Evolutionary conservation across 53 echinoderm and acorn worm genomes (phyloP), one percentile per base, ranked within the genome.

Genomic region (Antedon mediterranea): DNA sequence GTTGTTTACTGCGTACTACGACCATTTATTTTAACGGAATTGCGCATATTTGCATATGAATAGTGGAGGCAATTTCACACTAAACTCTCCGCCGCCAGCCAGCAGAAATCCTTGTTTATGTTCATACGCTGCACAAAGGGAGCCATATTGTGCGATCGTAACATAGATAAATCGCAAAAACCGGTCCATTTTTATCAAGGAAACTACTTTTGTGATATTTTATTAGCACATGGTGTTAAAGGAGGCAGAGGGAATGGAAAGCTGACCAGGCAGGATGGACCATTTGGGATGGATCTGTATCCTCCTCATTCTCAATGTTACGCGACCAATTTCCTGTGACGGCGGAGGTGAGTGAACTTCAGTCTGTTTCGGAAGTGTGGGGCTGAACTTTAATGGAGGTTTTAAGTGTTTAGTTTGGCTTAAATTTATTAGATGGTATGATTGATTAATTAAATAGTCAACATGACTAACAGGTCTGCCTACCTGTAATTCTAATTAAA

Each of bases 41-140:
- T 85, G 85, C 85, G 85, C 85, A 85, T 77, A 85, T 85, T 85
- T 85, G 85, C 73, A 81, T 85, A 85, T 85, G 85, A 85, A 85
- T 85, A 41, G 85, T 57, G 2, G 14, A 57, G 57, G 57, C 57
- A 57, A 57, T 57, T 57, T 57, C 57, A 57, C 57, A 57, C 57
- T 57, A 18, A n/a, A 57, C 57, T 13, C 57, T 57, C 57, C 11
- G 57, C 57, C 57, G 57, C 57, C 57, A 57, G 57, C 57, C 57
- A 57, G 57, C 57, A 57, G 57, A 57, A 37, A 57, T 57, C 57
- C 57, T 18, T 57, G 57, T 57, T 57, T 57, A 57, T 57, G 57
- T 57, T 57, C 57, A 57, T 57, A 57, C 23, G 9, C 2, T 57
- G 57, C 57, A 57, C 57, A 57, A 57, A 57, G 57, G 57, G 57